phyloP scores from a whole-genome alignment of 2,888 invertebrate species.

The Agrotis clavis region DNA sequence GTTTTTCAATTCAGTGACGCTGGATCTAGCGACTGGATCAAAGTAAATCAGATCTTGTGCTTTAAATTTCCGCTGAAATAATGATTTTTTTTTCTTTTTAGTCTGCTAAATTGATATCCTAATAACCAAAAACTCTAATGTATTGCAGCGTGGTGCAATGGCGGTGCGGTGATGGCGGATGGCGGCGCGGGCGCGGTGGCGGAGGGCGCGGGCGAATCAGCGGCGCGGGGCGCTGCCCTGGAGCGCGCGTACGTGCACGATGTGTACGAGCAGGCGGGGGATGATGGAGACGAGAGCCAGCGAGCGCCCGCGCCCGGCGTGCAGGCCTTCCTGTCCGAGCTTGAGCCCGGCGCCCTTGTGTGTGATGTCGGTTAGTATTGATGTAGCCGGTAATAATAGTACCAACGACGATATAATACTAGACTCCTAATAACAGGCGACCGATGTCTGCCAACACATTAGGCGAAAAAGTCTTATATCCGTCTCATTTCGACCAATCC shows the following conservation, averaged over 20 bases:
- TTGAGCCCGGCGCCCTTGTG: slow-evolving; percentile 97
- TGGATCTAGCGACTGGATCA: too few relatives aligned
- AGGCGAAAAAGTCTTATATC: too few relatives aligned
- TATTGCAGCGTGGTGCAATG: slow-evolving; percentile 83
- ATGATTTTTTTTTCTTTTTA: too few relatives aligned
- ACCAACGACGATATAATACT: too few relatives aligned
- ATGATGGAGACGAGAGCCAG: slow-evolving; percentile 87
- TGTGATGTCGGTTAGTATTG: slow-evolving; percentile 96
- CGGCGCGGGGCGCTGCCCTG: slow-evolving; percentile 83
- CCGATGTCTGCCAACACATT: too few relatives aligned
- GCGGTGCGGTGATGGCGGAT: slow-evolving; percentile 89
- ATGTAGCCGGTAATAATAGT: not conserved
- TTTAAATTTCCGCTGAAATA: too few relatives aligned
- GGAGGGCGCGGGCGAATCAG: slow-evolving; percentile 76
- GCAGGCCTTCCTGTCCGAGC: slow-evolving; percentile 95
- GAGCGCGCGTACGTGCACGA: slow-evolving; percentile 97
- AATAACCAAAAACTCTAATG: not conserved
- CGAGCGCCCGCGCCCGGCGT: slow-evolving; percentile 92
- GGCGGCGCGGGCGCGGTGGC: slow-evolving; percentile 78
- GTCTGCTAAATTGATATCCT: too few relatives aligned
- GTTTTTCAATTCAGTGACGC: too few relatives aligned
- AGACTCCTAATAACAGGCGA: too few relatives aligned
- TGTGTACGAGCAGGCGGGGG: slow-evolving; percentile 98
- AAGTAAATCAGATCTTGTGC: too few relatives aligned
- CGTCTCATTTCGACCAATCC: too few relatives aligned